A percentile compares a stretch with the other conserved stretches of the same genome.
phyloP scores from a whole-genome alignment of 2,797 vertebrate genomes.

The Chelon labrosus region DNA sequence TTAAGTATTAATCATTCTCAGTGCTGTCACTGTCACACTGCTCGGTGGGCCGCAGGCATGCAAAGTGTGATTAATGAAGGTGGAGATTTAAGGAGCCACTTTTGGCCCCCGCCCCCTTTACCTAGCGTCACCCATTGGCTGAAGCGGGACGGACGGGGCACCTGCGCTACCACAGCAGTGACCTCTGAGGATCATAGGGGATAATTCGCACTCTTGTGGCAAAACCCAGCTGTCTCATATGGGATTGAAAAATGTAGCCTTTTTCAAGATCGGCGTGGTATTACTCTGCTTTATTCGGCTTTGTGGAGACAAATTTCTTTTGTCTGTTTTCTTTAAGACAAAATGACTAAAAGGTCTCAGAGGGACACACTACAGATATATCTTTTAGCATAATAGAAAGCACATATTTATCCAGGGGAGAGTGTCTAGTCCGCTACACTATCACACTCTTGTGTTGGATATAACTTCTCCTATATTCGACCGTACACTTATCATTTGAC shows the following conservation, averaged over 20 bases:
- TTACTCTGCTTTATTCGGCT: constrained; percentile 6
- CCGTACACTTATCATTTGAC: constrained; percentile 10
- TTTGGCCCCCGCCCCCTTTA: constrained; percentile 64
- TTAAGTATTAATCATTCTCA: constrained; percentile 90
- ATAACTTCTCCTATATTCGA: constrained; percentile 6
- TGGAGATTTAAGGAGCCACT: constrained; percentile 77
- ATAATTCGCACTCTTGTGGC: constrained; percentile 56
- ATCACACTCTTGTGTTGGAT: neutral
- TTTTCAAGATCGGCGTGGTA: constrained; percentile 15
- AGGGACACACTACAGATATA: neutral
- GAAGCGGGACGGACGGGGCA: constrained; percentile 48
- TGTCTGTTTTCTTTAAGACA: constrained; percentile 1
- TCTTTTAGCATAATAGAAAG: neutral
- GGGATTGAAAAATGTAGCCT: constrained; percentile 26
- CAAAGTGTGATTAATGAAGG: constrained; percentile 89
- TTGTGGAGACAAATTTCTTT: neutral
- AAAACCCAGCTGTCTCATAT: constrained; percentile 35
- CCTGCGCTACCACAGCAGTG: constrained; percentile 60
- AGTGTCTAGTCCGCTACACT: neutral
- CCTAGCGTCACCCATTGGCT: constrained; percentile 56
- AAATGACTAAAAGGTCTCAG: neutral
- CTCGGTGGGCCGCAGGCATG: constrained; percentile 69
- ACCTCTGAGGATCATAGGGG: constrained; percentile 64
- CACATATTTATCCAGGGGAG: constrained; percentile 14
- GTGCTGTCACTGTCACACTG: constrained; percentile 82